Conservation (phyloP, 2,797 vertebrate species). For the Gambelia wislizenii region DNA sequence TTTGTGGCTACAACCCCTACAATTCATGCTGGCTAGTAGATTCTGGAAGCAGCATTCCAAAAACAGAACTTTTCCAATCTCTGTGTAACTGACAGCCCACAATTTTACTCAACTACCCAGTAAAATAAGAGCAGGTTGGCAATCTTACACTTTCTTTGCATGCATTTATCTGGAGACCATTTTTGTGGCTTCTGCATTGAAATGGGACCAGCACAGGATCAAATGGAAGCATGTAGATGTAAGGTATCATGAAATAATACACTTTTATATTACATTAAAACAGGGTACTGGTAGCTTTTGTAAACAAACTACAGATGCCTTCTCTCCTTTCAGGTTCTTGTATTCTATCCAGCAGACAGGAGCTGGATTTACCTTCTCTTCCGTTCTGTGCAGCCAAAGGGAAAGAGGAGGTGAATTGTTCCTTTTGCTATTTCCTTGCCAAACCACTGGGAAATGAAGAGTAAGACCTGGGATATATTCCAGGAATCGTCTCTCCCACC, state of each 20-base stretch:
- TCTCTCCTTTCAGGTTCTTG: neutral
- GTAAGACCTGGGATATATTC: slow-evolving; percentile 25
- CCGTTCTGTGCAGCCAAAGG: slow-evolving; percentile 15
- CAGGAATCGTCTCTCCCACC: slow-evolving; percentile 60
- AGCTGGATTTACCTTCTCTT: slow-evolving; percentile 13
- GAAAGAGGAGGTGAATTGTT: slow-evolving; percentile 32
- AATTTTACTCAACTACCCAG: neutral
- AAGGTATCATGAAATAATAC: neutral
- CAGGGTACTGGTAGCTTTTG: neutral
- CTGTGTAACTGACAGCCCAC: neutral
- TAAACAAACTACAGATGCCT: neutral
- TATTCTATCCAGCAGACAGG: slow-evolving; percentile 10
- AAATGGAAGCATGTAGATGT: neutral
- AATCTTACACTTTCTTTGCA: neutral
- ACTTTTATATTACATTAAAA: neutral
- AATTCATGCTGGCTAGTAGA: no score
- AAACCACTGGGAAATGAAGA: slow-evolving; percentile 36
- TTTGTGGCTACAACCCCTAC: no score
- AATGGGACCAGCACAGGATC: no score
- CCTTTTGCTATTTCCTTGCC: slow-evolving; percentile 48
- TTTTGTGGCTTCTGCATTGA: neutral
- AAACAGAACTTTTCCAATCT: neutral
- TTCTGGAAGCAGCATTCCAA: no score
- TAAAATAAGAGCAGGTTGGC: neutral
- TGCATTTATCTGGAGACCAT: neutral